Percentiles rank a stretch among this genome's conserved stretches.
phyloP scores from a whole-genome alignment of 1,140 invertebrate genomes.

The Limonius californicus region DNA sequence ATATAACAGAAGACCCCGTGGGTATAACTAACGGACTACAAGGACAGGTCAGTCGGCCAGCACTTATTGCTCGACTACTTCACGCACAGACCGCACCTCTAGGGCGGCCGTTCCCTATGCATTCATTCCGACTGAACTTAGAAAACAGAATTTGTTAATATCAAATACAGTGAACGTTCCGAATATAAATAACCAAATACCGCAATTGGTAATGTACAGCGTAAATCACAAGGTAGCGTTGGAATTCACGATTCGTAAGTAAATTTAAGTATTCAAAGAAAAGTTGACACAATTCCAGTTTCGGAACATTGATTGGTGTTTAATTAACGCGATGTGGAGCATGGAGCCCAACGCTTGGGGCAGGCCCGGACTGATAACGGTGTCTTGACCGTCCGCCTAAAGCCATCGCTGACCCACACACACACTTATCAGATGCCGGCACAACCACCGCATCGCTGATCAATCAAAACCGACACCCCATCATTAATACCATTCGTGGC shows the following conservation, averaged over 20 bases:
- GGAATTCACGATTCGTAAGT: too few relatives aligned
- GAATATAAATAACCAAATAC: background rate
- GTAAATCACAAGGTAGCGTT: too few relatives aligned
- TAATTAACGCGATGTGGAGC: slow-evolving; percentile 37
- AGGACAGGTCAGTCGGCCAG: slow-evolving; percentile 37
- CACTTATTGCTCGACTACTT: slow-evolving; percentile 24
- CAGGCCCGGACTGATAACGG: slow-evolving; percentile 43
- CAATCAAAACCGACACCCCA: slow-evolving; percentile 9
- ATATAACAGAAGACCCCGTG: background rate
- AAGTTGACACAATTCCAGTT: slow-evolving; percentile 6
- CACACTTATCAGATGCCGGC: slow-evolving; percentile 25
- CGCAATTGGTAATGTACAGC: too few relatives aligned
- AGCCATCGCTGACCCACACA: slow-evolving; percentile 42
- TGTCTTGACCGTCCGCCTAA: slow-evolving; percentile 41
- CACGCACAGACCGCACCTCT: slow-evolving; percentile 23
- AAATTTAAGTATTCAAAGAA: background rate
- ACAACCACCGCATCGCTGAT: slow-evolving; percentile 2
- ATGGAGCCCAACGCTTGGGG: slow-evolving; percentile 31
- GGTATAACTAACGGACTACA: slow-evolving; percentile 29
- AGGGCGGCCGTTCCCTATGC: slow-evolving; percentile 18
- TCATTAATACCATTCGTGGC: slow-evolving; percentile 3
- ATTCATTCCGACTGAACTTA: background rate
- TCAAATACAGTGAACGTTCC: background rate
- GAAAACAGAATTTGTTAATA: background rate
- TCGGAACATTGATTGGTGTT: slow-evolving; percentile 15